Base-by-base conservation (phyloP, 2,888 invertebrate genomes). In the Peribatodes rhomboidaria region DNA sequence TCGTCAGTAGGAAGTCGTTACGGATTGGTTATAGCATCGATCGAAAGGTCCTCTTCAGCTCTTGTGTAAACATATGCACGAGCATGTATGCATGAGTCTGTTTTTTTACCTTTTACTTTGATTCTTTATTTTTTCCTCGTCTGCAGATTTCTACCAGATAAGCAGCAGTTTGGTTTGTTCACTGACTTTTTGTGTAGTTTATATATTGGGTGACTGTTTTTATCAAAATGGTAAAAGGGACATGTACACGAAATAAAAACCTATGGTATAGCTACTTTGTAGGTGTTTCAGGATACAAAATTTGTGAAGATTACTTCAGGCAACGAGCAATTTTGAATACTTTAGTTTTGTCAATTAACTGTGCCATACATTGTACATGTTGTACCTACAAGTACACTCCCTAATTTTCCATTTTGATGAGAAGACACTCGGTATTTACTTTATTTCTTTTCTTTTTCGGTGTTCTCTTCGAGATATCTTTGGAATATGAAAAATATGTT, bases 11-110 rank as follows among this genome's bases (percentile, higher is more conserved):
- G 7, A 13, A 13, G 13, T 1, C n/a, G n/a, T 41, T n/a, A 8
- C n/a, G 16, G 8, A 41, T 20, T 13, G 11, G 3, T 35, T 11
- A 27, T 27, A 2, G 27, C 27, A 4, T 27, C 27, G 27, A 27
- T 27, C 27, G 27, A 27, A 27, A 27, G 27, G 27, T 27, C 27
- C 27, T 2, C 27, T 27, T 6, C 27, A 4, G 27, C 27, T 13
- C 13, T 10, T 16, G 13, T 60, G 41, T 55, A 49, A 56, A 50
- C 52, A 52, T 42, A 33, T 63, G 63, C 63, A 63, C n/a, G 52
- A 47, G 57, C 57, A 63, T 58, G 53, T 9, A 33, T 14, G 53
- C 53, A 60, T 52, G 58, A 6, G 14, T 35, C n/a, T 44, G 9
- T 35, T 18, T 46, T 11, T 58, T 22, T 13, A 13, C 41, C 13